A percentile compares a stretch with the other conserved stretches of the same genome.
These are phyloP conservation scores for Erebia palarica DNA, from an alignment of 2,888 invertebrate species.

Conservation along the genomic window DNA sequence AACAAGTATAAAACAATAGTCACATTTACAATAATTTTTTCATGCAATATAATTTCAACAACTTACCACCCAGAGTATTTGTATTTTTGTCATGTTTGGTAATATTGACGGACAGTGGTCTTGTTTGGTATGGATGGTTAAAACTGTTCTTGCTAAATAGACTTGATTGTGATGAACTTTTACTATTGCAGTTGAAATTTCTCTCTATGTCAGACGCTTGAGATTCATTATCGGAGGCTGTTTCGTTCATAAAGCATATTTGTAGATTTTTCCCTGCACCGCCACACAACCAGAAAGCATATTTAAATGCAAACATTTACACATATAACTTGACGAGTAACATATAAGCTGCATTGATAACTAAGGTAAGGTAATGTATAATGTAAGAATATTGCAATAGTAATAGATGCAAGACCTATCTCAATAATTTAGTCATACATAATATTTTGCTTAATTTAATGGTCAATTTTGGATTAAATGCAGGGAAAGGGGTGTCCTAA, in stretches of 20 bases:
- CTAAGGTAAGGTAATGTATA: neutral
- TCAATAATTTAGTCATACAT: neutral
- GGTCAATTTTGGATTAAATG: neutral
- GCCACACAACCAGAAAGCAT: constrained; percentile 45
- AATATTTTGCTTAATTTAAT: neutral
- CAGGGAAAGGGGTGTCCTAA: neutral
- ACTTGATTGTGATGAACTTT: constrained; percentile 70
- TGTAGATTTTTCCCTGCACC: constrained; percentile 93
- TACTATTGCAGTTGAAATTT: constrained; percentile 63
- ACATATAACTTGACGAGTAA: constrained; percentile 9
- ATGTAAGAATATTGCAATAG: neutral
- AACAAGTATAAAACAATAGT: constrained; percentile 17
- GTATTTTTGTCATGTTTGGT: constrained; percentile 74
- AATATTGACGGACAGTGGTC: constrained; percentile 74
- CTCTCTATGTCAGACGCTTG: constrained; percentile 88
- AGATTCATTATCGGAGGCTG: constrained; percentile 92
- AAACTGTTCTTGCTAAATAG: constrained; percentile 72
- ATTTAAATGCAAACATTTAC: constrained; percentile 40
- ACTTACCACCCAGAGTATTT: constrained; percentile 72
- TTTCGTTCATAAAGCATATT: constrained; percentile 98
- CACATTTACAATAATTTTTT: constrained; percentile 21
- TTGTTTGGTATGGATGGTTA: constrained; percentile 77
- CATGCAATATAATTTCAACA: constrained; percentile 30
- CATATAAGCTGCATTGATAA: constrained; percentile 2
- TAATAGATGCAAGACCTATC: neutral